Conservation (phyloP, 2,888 invertebrate species). For the Tholera decimalis region DNA sequence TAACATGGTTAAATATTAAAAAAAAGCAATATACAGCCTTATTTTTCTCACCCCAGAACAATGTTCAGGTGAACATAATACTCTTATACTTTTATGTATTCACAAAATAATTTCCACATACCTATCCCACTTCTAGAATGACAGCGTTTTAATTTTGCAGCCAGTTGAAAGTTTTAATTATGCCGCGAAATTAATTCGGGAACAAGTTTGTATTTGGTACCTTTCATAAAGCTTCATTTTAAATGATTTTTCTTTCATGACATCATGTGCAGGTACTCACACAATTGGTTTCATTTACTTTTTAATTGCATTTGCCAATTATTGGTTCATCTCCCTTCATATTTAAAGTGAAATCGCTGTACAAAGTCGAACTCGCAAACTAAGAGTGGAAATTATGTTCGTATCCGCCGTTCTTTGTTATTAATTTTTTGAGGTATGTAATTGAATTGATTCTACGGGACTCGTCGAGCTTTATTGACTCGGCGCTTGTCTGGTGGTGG, state of each 20-base stretch:
- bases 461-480: too few relatives aligned
- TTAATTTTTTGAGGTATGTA: too few relatives aligned
- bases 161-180: conserved; percentile 79
- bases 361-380: background rate
- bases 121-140: conserved; percentile 61
- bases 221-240: conserved; percentile 45
- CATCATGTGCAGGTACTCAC: conserved; percentile 21
- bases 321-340: background rate
- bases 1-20: background rate
- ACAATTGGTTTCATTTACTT: conserved; percentile 19
- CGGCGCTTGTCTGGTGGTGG: too few relatives aligned
- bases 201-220: conserved; percentile 66
- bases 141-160: conserved; percentile 71
- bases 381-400: too few relatives aligned
- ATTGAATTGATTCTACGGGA: too few relatives aligned
- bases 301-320: conserved; percentile 6
- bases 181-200: conserved; percentile 77
- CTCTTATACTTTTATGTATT: conserved; percentile 56
- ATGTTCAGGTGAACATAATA: conserved; percentile 37
- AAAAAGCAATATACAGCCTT: conserved; percentile 1
- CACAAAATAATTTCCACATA: conserved; percentile 68
- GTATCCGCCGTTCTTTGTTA: too few relatives aligned
- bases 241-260: conserved; percentile 49
- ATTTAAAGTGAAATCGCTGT: background rate
- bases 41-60: conserved; percentile 14